A percentile compares a stretch with the other conserved stretches of the same genome.
Conservation (phyloP, 2,888 invertebrate genomes). For the Phorcus lineatus region DNA sequence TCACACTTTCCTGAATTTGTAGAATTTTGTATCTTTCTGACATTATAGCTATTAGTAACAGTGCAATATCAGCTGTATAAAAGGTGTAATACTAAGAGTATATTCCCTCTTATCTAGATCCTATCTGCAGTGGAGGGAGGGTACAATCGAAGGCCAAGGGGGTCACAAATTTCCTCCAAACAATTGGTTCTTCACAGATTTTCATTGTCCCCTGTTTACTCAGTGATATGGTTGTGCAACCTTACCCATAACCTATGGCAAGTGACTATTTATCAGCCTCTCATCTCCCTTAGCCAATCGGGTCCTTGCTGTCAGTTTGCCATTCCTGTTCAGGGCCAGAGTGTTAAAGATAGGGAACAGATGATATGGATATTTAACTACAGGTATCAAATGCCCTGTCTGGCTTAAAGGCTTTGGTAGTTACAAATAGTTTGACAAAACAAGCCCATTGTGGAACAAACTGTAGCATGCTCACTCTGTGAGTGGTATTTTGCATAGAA, state of each 20-base stretch:
- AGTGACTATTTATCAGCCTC: slow-evolving; percentile 17
- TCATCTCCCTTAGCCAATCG: neutral
- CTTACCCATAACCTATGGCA: neutral
- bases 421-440: slow-evolving; percentile 24
- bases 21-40: neutral
- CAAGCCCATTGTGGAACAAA: neutral
- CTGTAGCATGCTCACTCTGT: neutral
- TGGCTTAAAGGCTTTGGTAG: slow-evolving; percentile 19
- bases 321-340: slow-evolving; percentile 7
- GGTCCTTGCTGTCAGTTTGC: neutral
- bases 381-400: neutral
- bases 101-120: neutral
- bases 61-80: neutral
- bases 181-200: slow-evolving; percentile 16
- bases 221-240: slow-evolving; percentile 25
- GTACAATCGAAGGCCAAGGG: neutral
- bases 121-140: neutral
- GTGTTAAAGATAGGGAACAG: neutral
- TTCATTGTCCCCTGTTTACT: neutral
- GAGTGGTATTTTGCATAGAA: slow-evolving; percentile 5
- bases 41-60: neutral
- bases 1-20: no score
- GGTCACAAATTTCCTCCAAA: neutral
- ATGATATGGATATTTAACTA: slow-evolving; percentile 14
- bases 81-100: neutral